A percentile compares a stretch with the other conserved stretches of the same genome.
These are phyloP conservation scores for Aspidoscelis tigris DNA, from an alignment of 2,113 vertebrate genomes.

Conservation along the genomic window DNA sequence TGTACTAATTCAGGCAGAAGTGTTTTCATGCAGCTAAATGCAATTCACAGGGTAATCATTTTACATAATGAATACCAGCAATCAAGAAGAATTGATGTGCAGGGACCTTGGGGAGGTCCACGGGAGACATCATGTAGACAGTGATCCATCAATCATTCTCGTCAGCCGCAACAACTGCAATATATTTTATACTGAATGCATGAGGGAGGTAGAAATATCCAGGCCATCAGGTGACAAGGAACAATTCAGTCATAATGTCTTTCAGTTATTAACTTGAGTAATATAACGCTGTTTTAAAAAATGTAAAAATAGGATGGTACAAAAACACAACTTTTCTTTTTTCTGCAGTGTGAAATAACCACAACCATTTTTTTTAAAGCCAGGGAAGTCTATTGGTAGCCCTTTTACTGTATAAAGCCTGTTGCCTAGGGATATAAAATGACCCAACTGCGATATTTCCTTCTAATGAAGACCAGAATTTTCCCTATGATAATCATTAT, in stretches of 20 bases:
- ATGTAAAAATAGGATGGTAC: background rate
- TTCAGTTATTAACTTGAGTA: background rate
- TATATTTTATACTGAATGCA: slow-evolving; percentile 8
- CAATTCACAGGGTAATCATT: slow-evolving; percentile 33
- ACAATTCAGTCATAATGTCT: slow-evolving; percentile 5
- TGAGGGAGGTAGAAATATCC: background rate
- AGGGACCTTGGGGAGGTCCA: slow-evolving; percentile 30
- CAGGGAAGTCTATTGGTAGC: too few relatives aligned
- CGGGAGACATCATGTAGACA: slow-evolving; percentile 22
- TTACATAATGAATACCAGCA: slow-evolving; percentile 38
- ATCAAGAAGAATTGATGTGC: slow-evolving; percentile 28
- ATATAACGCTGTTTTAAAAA: background rate
- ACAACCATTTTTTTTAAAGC: background rate
- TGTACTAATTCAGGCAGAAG: background rate
- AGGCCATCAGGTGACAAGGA: slow-evolving; percentile 4
- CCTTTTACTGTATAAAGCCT: too few relatives aligned
- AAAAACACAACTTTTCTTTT: background rate
- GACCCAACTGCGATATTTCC: too few relatives aligned
- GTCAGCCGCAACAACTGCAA: background rate
- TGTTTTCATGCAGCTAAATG: slow-evolving; percentile 31
- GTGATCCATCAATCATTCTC: slow-evolving; percentile 33
- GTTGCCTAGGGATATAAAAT: too few relatives aligned
- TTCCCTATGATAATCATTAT: too few relatives aligned
- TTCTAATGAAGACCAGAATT: too few relatives aligned
- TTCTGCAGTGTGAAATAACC: background rate